These are phyloP conservation scores for Otolemur garnettii DNA, from an alignment of 2,113 vertebrate genomes.

Conservation along the genomic window DNA sequence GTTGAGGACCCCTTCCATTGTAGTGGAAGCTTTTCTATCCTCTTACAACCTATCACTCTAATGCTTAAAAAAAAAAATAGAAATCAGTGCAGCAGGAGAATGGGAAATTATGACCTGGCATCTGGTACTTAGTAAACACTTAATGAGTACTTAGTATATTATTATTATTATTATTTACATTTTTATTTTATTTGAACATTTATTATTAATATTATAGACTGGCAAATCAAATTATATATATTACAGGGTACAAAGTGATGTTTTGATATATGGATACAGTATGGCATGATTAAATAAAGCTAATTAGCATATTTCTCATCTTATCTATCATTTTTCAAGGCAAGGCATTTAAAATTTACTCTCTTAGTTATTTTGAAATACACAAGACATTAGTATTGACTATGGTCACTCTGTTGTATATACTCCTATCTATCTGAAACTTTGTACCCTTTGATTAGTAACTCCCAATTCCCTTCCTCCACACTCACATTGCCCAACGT, in stretches of 20 bases:
- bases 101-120: neutral
- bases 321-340: neutral
- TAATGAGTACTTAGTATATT: neutral
- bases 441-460: neutral
- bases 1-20: too few relatives aligned
- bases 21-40: too few relatives aligned
- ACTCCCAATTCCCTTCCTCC: neutral
- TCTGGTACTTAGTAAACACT: neutral
- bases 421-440: neutral
- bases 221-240: neutral
- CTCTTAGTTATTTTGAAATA: neutral
- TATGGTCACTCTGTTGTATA: neutral
- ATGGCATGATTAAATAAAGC: neutral
- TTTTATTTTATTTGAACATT: neutral
- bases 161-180: too few relatives aligned
- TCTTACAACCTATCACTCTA: too few relatives aligned
- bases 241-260: neutral
- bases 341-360: neutral
- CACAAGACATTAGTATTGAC: neutral
- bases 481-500: rapidly evolving
- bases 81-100: neutral
- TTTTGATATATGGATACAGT: neutral
- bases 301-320: neutral
- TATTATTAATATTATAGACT: neutral
- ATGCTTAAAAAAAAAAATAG: neutral